Evolutionary conservation across 2,888 invertebrate species (phyloP), one percentile per base, ranked within the genome.

Genomic region (Lepidocyrtoides sp.): DNA sequence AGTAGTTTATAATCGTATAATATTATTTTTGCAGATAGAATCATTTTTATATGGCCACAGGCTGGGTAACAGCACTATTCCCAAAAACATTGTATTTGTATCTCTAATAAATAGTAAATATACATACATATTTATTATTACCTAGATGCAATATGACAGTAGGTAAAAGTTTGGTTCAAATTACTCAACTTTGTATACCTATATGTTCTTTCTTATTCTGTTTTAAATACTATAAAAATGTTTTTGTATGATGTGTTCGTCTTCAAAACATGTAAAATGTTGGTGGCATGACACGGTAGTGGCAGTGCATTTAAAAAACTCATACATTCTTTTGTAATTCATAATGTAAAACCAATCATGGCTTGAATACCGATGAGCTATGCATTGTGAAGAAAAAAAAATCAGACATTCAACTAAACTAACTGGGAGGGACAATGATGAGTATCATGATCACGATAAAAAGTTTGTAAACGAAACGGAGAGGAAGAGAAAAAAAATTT

Each of bases 291-390:
- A 23, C 60, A 23, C 26, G 60, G 60, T 26, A 41, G n/a, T 23
- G 75, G 20, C n/a, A n/a, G n/a, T n/a, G n/a, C n/a, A n/a, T 48
- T 23, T 75, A n/a, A 41, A 44, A 23, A 75, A 44, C 54, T 84
- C 69, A 83, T 69, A 48, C 66, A 84, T 69, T 84, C 36, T 17
- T 51, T 69, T 63, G 32, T 48, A 66, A 26, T 83, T 66, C 66
- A 83, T 32, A 66, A 72, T 44, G 63, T 51, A 83, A 83, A 83
- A 66, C 66, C 66, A 83, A 83, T 83, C 83, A 66, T 84, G 84
- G 66, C 32, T 51, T 84, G 84, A n/a, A 84, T 84, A 84, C 84
- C 48, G 51, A 84, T 84, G 26, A 84, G 84, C 12, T 51, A 20
- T 2, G 8, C 0, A n/a, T n/a, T n/a, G n/a, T n/a, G n/a, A 54